Conservation (phyloP, 2,113 vertebrate genomes). For the Embiotoca jacksoni region DNA sequence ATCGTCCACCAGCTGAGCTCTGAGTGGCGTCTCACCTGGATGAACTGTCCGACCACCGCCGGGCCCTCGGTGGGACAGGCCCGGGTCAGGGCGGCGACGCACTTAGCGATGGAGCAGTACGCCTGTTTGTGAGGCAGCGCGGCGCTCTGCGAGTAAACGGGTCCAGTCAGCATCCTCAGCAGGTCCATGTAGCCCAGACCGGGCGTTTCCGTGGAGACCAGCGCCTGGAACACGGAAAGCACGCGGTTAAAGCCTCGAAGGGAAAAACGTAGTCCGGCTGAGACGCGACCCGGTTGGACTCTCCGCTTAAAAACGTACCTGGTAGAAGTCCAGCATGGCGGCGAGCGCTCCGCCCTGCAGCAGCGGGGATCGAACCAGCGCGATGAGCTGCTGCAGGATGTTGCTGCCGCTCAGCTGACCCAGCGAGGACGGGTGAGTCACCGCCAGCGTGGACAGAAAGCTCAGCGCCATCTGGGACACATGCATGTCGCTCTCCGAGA, state of each 20-base stretch:
- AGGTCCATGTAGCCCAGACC: slow-evolving; percentile 98
- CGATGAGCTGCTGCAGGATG: slow-evolving; percentile 96
- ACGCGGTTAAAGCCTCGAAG: not conserved
- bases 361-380: slow-evolving; percentile 94
- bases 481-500: slow-evolving; percentile 99
- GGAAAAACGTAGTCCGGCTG: too few species aligned
- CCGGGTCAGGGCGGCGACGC: slow-evolving; percentile 96
- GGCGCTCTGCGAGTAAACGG: slow-evolving; percentile 95
- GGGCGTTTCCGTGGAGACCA: slow-evolving; percentile 93
- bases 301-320: slow-evolving; percentile 66
- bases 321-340: slow-evolving; percentile 99
- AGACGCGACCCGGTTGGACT: too few species aligned
- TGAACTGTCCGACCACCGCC: slow-evolving; percentile 97
- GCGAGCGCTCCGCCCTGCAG: slow-evolving; percentile 97
- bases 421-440: slow-evolving; percentile 96
- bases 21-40: slow-evolving; percentile 82
- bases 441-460: slow-evolving; percentile 96
- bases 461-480: slow-evolving; percentile 99
- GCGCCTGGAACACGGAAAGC: slow-evolving; percentile 77
- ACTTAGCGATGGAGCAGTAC: slow-evolving; percentile 99
- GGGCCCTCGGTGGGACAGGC: slow-evolving; percentile 97
- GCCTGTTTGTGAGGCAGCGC: slow-evolving; percentile 98
- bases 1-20: too few species aligned
- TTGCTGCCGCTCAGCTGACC: slow-evolving; percentile 93
- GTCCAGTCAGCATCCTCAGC: slow-evolving; percentile 95